Conservation (phyloP, 2,113 vertebrate species). For the Coturnix japonica region DNA sequence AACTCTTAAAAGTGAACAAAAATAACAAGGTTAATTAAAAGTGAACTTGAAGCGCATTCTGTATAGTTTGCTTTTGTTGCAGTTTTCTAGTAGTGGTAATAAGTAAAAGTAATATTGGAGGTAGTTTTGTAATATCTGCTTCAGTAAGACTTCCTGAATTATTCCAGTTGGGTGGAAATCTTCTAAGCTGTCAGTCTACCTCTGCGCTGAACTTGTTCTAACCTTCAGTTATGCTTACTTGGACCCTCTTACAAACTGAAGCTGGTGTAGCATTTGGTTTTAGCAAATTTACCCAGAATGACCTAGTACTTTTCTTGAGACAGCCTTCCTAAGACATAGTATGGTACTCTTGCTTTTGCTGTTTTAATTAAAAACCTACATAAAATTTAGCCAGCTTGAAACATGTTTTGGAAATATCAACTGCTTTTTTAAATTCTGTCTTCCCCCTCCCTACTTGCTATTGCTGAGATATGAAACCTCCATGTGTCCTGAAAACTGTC, state of each 20-base stretch:
- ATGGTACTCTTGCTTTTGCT: not conserved
- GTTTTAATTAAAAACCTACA: not conserved
- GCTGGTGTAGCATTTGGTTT: not conserved
- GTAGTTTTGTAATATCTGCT: not conserved
- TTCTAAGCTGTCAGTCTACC: not conserved
- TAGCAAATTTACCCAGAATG: not conserved
- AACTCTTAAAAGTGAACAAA: constrained; percentile 7
- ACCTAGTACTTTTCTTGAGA: not conserved
- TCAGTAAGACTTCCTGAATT: not conserved
- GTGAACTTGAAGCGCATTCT: not conserved
- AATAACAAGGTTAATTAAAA: constrained; percentile 1
- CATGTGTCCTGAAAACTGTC: too few species aligned
- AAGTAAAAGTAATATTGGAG: not conserved
- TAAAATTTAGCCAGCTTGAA: not conserved
- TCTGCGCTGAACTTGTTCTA: not conserved
- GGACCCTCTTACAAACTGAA: not conserved
- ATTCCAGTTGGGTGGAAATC: not conserved
- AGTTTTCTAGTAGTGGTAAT: not conserved
- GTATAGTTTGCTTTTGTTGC: not conserved
- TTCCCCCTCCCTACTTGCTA: not conserved
- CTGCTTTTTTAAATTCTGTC: not conserved
- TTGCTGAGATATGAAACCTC: not conserved
- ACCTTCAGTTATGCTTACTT: not conserved
- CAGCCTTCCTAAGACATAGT: not conserved
- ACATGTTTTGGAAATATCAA: not conserved